Base-by-base conservation (phyloP, 2,113 vertebrate species). In the Otus sunia region DNA sequence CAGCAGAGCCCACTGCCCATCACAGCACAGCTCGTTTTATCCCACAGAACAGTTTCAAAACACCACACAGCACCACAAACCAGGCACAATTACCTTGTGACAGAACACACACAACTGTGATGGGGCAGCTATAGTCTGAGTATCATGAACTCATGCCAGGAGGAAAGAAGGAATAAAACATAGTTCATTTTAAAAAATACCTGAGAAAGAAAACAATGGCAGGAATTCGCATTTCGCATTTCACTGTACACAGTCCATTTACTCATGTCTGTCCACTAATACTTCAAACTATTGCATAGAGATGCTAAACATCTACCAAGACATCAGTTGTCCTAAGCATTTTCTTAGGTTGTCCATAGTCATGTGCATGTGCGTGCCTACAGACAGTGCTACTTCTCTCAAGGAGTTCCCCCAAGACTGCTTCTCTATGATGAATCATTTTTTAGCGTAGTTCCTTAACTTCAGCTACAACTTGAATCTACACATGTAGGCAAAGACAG, bases 41-140 rank as follows among this genome's bases (percentile, higher is more conserved):
- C 79, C 81, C 60, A 21, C 50, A 43, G 20, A 15, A 80, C 14
- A 37, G 34, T 56, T 77, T 66, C 45, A 23, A 94, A 96, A 77
- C 66, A 49, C 60, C 88, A 97, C 97, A 97, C 94, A 87, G 95
- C 98, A 98, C 97, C 50, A 92, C 98, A 98, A 98, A 97, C 97
- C 97, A 98, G 95, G 96, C 97, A 98, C 77, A 79, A 79, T 98
- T 98, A 98, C 98, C 98, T 98, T 96, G 78, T 52, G 58, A 88
- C 89, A 96, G 91, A 95, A 88, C 66, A 98, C 88, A 95, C 90
- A 95, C 94, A 94, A 85, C 78, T 92, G 82, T 69, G 94, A 81
- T 47, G 87, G 88, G 83, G 66, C 84, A 93, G 86, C 92, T 97
- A 95, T 23, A 97, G 82, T 95, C 68, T 96, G 95, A 93, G 79